Evolutionary conservation across 2,113 vertebrate genomes (phyloP), one percentile per base, ranked within the genome.

Genomic region (Xerus inauris): DNA sequence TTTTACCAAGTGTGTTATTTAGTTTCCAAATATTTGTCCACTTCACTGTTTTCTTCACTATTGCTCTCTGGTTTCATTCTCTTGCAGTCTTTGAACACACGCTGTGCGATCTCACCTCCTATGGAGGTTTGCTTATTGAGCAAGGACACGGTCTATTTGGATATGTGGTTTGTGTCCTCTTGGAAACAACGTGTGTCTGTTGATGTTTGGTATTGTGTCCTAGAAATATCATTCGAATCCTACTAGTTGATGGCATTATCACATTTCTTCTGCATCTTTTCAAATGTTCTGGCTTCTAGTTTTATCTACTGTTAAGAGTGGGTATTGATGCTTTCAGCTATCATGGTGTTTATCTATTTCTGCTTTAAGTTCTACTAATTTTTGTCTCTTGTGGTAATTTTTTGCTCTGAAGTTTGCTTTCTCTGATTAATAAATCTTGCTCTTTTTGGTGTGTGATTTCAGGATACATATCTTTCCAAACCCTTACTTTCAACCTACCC

Each of bases 321-420:
- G 4, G 17, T 71, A 4, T 62, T 64, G 35, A 38, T 22, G 20
- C 42, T 42, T 87, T 4, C 1, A 40, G 0, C 30, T 57, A 9
- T 65, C 75, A 77, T 51, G 84, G 16, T 35, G 49, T 67, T 88
- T 91, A 8, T 72, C 54, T 69, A 1, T 71, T 89, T 94, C 26
- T 81, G 28, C 32, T 81, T 94, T 93, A 0, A 67, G 5, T 79
- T 80, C 32, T 73, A n/a, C 49, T 72, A 26, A 38, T 80, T 82
- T 89, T 87, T 80, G n/a, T 47, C 47, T 95, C 62, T 96, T 71
- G 38, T 95, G 69, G 87, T 90, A 42, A 38, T 40, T 91, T 93
- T 94, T 93, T 87, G 24, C 57, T 95, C 8, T 75, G 19, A 86
- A 45, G 8, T 75, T 7, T 84, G 30, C 13, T 84, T 89, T 62